Evolutionary conservation across 2,888 invertebrate species (phyloP).

Genomic region (Scelioninae gen. 1): DNA sequence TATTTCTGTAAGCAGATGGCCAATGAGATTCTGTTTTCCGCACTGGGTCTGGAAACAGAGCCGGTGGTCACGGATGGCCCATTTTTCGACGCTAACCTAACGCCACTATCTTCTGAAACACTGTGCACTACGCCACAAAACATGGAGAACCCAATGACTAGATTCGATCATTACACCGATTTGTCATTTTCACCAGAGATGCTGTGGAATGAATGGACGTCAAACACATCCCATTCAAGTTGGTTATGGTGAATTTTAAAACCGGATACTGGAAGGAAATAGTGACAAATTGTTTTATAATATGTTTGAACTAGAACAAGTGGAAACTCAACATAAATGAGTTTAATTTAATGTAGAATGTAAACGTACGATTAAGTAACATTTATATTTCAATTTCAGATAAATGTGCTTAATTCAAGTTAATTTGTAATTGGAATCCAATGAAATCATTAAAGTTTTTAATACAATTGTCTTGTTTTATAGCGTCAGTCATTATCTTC

Average conservation of each 20-base stretch:
- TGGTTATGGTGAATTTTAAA: constrained; percentile 40
- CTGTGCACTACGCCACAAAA: constrained; percentile 77
- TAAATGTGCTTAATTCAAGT: too few relatives aligned
- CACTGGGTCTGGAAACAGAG: constrained; percentile 79
- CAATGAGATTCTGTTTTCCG: constrained; percentile 82
- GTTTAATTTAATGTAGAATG: too few relatives aligned
- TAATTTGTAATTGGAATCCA: too few relatives aligned
- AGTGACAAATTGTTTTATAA: neutral
- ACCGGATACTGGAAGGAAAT: neutral
- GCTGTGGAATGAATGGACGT: constrained; percentile 81
- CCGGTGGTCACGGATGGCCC: constrained; percentile 71
- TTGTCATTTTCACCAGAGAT: constrained; percentile 78
- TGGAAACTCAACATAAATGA: too few relatives aligned
- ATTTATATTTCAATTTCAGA: too few relatives aligned
- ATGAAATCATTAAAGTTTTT: too few relatives aligned
- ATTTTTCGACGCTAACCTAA: constrained; percentile 71
- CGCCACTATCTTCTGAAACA: constrained; percentile 73
- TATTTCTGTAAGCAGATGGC: constrained; percentile 77
- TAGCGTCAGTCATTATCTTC: too few relatives aligned
- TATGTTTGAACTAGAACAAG: too few relatives aligned
- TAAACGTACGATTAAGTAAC: too few relatives aligned
- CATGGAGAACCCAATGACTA: constrained; percentile 69
- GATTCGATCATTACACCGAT: constrained; percentile 79
- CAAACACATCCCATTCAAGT: constrained; percentile 77
- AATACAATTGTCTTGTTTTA: too few relatives aligned